Conservation (phyloP, 2,113 vertebrate genomes). For the Ophiodon elongatus region DNA sequence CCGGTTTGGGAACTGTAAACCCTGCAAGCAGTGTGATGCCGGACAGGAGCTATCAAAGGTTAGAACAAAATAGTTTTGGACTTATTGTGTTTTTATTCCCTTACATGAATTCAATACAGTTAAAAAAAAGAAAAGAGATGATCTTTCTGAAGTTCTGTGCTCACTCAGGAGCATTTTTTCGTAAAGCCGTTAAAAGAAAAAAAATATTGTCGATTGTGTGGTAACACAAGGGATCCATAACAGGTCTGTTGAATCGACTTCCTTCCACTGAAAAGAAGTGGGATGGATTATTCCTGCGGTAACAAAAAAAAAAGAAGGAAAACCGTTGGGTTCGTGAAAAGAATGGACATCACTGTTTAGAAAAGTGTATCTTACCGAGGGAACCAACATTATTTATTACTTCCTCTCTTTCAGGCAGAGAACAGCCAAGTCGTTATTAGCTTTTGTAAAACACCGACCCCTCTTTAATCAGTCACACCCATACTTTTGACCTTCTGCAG, state of each 20-base stretch:
- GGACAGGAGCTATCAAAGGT: constrained; percentile 98
- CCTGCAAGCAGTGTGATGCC: constrained; percentile 94
- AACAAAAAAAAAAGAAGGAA: constrained; percentile 7
- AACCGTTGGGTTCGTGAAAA: constrained; percentile 43
- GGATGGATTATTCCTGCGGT: neutral
- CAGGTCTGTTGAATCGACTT: constrained; percentile 39
- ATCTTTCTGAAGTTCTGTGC: neutral
- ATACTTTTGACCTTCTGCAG: constrained; percentile 74
- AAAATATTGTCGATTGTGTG: constrained; percentile 24
- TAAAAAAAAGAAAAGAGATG: neutral
- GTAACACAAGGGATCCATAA: constrained; percentile 36
- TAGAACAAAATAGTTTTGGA: neutral
- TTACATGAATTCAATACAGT: neutral
- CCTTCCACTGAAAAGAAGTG: constrained; percentile 20
- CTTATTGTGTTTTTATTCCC: neutral
- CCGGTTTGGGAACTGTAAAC: constrained; percentile 88
- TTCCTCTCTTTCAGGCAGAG: constrained; percentile 80
- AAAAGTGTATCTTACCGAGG: constrained; percentile 60
- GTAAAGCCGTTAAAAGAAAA: neutral
- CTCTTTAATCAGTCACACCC: constrained; percentile 83
- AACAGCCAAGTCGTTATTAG: constrained; percentile 73
- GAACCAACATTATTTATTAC: constrained; percentile 80
- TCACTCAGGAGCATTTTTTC: neutral
- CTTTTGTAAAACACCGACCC: constrained; percentile 70
- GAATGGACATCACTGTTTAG: constrained; percentile 63